A percentile compares a stretch with the other conserved stretches of the same genome.
phyloP scores from a whole-genome alignment of 2,113 vertebrate genomes.

The Oceanodroma tethys region DNA sequence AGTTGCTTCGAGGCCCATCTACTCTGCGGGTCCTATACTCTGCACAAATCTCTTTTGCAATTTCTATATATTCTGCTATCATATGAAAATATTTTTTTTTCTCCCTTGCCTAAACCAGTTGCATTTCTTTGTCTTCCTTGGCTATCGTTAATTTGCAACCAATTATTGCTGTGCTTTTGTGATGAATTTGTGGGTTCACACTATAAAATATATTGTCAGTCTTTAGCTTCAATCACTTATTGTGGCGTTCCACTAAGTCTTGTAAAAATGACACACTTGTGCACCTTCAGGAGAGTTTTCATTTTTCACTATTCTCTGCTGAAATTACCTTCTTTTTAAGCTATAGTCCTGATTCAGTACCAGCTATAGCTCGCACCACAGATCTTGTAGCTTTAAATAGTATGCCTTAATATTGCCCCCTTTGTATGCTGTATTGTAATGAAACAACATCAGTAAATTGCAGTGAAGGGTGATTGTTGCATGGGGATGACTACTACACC shows the following conservation, averaged over 20 bases:
- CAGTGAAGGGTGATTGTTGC: conserved; percentile 78
- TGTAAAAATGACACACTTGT: neutral
- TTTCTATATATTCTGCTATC: neutral
- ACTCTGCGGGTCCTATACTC: neutral
- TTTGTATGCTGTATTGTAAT: conserved; percentile 72
- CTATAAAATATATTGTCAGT: neutral
- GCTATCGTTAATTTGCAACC: neutral
- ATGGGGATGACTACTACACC: conserved; percentile 75
- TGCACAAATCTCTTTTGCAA: neutral
- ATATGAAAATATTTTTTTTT: neutral
- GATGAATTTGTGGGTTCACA: neutral
- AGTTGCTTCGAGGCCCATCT: neutral
- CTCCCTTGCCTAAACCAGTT: neutral
- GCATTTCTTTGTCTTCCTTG: neutral
- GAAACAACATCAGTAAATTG: conserved; percentile 80
- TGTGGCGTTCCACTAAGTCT: neutral
- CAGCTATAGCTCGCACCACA: conserved; percentile 9
- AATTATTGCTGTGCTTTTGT: neutral
- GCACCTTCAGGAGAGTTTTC: neutral
- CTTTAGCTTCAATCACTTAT: neutral
- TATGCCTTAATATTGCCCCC: conserved; percentile 58
- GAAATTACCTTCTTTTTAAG: conserved; percentile 16
- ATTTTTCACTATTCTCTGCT: conserved; percentile 17
- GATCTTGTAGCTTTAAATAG: conserved; percentile 63
- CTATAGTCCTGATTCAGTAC: neutral